Evolutionary conservation across 35 echinoderm and acorn worm genomes (phyloP), one percentile per base, ranked within the genome.

Genomic region (Eucidaris tribuloides): DNA sequence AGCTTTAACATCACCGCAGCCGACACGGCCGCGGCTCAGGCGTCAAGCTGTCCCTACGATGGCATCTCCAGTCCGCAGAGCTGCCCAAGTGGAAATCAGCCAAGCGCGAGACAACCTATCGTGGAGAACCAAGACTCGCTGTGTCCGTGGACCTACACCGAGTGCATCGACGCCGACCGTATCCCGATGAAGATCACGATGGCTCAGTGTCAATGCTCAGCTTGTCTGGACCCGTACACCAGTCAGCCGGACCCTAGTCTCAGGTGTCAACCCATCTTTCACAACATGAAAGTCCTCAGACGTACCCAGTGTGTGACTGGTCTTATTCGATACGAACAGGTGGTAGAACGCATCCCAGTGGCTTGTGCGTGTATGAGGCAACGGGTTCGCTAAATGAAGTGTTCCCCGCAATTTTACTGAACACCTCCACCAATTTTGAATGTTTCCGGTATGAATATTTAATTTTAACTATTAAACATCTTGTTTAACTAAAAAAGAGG

Each of bases 41-140:
- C 68, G 37, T 74, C 68, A 74, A 74, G 68, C 68, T 74, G 38
- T n/a, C 68, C 68, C 0, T 74, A 41, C 41, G 68, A 74, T 74
- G 68, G 68, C 34, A 1, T 74, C 40, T 74, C 68, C 68, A 74
- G 68, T 4, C 37, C 38, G 22, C 36, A 74, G 68, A 44, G n/a
- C 37, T 74, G 68, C 68, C 38, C 68, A 0, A 9, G 3, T 7
- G 38, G 68, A 4, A 40, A 0, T 64, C 4, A 13, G 18, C 5
- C 68, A 41, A 74, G 41, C 37, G 68, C 68, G 18, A 35, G 28
- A 42, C 28, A 74, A 38, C 38, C 41, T 35, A 23, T 25, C 68
- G 24, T 42, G 22, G 1, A 14, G n/a, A 74, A 74, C 68, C 41
- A 38, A 22, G 68, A 74, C 44, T 27, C 13, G 1, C 1, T 13